Evolutionary conservation across 2,888 invertebrate genomes (phyloP).

Genomic region (Luffia ferchaultella): DNA sequence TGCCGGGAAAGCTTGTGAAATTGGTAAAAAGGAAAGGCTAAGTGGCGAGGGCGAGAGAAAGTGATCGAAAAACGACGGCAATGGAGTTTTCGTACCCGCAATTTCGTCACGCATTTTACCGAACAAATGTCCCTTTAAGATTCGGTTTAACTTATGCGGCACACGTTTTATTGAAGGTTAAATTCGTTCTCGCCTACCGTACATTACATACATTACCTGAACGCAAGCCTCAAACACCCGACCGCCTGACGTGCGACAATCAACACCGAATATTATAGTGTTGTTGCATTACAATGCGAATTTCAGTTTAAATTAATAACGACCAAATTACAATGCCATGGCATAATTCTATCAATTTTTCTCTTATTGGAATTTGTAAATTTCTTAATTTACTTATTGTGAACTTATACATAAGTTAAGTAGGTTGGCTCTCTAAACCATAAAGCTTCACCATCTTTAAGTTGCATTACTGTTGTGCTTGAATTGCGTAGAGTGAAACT

Average conservation of each 20-base stretch:
- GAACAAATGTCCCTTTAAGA: conserved; percentile 60
- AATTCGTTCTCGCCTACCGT: conserved; percentile 30
- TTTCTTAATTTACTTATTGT: too few species aligned
- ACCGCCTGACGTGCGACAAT: neutral
- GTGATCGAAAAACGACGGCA: conserved; percentile 52
- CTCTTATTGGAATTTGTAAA: too few species aligned
- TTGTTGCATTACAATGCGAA: too few species aligned
- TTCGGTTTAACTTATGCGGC: conserved; percentile 51
- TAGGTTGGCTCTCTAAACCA: too few species aligned
- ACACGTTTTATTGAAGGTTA: conserved; percentile 57
- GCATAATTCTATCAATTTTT: too few species aligned
- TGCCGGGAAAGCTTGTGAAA: conserved; percentile 58
- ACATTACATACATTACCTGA: conserved; percentile 8
- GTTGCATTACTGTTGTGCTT: too few species aligned
- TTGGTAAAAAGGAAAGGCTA: conserved; percentile 64
- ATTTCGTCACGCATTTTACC: conserved; percentile 61
- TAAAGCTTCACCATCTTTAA: too few species aligned
- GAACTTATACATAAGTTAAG: too few species aligned
- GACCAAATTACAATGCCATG: too few species aligned
- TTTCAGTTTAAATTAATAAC: too few species aligned
- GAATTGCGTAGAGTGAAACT: too few species aligned
- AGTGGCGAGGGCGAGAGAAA: conserved; percentile 42
- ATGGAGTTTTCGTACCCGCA: conserved; percentile 37
- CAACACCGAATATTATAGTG: neutral
- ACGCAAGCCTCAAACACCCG: too few species aligned